Base-by-base conservation (phyloP, 2,113 vertebrate genomes). In the Labeo catla region DNA sequence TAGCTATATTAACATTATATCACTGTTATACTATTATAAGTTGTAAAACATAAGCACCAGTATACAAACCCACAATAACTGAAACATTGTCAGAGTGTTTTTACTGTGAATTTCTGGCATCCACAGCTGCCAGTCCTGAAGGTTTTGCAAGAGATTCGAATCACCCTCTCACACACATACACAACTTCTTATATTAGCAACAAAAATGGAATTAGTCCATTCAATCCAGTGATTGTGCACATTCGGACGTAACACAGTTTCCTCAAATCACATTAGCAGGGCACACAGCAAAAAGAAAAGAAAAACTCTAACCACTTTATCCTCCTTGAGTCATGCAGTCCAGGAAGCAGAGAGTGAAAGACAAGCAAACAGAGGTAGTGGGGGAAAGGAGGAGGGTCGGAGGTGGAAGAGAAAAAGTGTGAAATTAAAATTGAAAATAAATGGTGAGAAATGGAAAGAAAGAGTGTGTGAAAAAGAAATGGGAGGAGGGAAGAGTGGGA, bases 221-320 rank as follows among this genome's bases (percentile, higher is more conserved):
- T 63, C 57, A 81, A 45, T 45, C 10, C 78, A 15, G 39, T 61
- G 78, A 81, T 23, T 73, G 45, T 78, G 23, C 76, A 65, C 76
- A 81, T 36, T 76, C 21, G 54, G 77, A 23, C 19, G 13, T 36
- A 68, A 36, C 52, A 47, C 86, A 82, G 86, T 49, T 86, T 81
- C 6, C 28, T 66, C n/a, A 84, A 81, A 81, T 80, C 47, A 65
- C 81, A 88, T 88, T 54, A 76, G 73, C 72, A 78, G 87, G 57
- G 61, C 72, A 70, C 59, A 16, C 91, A 88, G 86, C 43, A 86
- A 50, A 88, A 85, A 86, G 83, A 93, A 81, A 92, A 80, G 93
- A 93, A 92, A 94, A 94, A 96, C 97, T 97, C 98, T 99, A 98
- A 99, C 98, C 98, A 98, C 98, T 99, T 99, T 99, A 96, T 98